Evolutionary conservation across 2,888 invertebrate species (phyloP).

Genomic region (Drosophila mayaguana): DNA sequence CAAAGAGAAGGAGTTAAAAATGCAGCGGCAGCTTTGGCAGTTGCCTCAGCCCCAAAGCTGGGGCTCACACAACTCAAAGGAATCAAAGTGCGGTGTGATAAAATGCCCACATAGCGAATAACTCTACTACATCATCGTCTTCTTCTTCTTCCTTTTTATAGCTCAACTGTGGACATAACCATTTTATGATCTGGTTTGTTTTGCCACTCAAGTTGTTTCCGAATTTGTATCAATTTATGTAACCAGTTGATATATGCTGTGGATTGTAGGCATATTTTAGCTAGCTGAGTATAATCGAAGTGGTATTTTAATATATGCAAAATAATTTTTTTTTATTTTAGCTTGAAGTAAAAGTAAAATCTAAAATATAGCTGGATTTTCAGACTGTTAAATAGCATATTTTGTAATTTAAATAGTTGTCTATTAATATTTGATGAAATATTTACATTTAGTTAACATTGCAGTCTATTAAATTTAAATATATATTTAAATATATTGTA

Average conservation of each 20-base stretch:
- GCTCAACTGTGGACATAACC: slow-evolving; percentile 11
- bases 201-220: background rate
- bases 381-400: background rate
- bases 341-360: too few species aligned
- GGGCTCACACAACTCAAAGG: slow-evolving; percentile 12
- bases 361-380: background rate
- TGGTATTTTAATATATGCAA: background rate
- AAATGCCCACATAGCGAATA: slow-evolving; percentile 54
- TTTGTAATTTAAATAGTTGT: background rate
- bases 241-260: background rate
- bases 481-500: too few species aligned
- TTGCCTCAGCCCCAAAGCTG: slow-evolving; percentile 11
- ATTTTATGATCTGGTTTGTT: slow-evolving; percentile 22
- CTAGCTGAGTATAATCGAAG: too few species aligned
- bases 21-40: slow-evolving; percentile 29
- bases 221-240: background rate
- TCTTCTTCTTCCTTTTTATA: background rate
- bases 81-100: slow-evolving; percentile 51
- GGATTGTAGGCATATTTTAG: background rate
- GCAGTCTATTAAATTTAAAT: too few species aligned
- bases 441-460: background rate
- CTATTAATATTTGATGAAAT: background rate
- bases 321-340: too few species aligned
- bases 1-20: slow-evolving; percentile 29
- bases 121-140: background rate